Evolutionary conservation across 2,888 invertebrate genomes (phyloP).

Genomic region (Sphecodes monilicornis): DNA sequence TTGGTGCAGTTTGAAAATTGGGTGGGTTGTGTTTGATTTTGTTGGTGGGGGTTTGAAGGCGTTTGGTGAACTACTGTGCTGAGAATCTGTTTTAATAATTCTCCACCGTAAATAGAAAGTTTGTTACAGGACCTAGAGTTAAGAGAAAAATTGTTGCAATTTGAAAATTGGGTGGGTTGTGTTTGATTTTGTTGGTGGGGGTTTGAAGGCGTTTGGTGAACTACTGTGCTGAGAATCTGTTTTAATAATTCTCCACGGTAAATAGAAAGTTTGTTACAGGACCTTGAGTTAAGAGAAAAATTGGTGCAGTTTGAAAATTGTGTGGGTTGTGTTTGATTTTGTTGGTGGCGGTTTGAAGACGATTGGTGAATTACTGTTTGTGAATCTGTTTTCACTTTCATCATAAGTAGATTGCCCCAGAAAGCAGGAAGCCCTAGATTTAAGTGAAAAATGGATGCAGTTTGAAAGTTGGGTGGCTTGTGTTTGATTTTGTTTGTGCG

Average conservation of each 20-base stretch:
- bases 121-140: not conserved
- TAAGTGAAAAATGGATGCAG: no score
- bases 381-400: not conserved
- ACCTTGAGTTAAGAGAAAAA: not conserved
- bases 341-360: not conserved
- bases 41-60: not conserved
- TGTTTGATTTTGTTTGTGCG: no score
- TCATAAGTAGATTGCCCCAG: no score
- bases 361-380: not conserved
- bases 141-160: not conserved
- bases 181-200: not conserved
- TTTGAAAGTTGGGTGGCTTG: no score
- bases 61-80: not conserved
- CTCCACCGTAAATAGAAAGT: not conserved
- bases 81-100: not conserved
- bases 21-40: no score
- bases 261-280: not conserved
- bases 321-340: not conserved
- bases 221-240: not conserved
- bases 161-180: no score
- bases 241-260: not conserved
- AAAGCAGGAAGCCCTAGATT: no score
- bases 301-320: not conserved
- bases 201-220: not conserved
- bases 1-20: no score